A percentile compares a stretch with the other conserved stretches of the same genome.
phyloP scores from a whole-genome alignment of 2,113 vertebrate species.

The Gallinago media region DNA sequence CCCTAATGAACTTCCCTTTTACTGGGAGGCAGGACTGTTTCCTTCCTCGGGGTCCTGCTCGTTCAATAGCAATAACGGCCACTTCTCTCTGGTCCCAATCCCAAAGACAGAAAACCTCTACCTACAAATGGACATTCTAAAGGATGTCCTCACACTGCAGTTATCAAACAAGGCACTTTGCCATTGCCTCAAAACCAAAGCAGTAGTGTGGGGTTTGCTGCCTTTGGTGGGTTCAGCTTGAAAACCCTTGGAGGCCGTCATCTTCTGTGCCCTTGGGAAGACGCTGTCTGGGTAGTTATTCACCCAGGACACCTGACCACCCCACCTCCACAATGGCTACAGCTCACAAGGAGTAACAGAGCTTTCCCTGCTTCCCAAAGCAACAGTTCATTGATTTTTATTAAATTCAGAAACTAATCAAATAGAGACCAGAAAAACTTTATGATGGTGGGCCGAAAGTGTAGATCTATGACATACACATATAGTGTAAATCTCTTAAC shows the following conservation, averaged over 20 bases:
- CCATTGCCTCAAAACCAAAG: background rate
- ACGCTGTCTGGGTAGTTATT: background rate
- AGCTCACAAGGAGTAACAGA: background rate
- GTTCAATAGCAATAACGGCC: background rate
- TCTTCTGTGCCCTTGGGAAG: background rate
- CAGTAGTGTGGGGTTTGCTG: background rate
- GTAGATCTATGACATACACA: background rate
- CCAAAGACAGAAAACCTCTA: background rate
- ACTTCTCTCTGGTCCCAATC: background rate
- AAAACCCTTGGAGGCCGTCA: background rate
- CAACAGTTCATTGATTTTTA: background rate
- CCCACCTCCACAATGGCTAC: background rate
- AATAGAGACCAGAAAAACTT: background rate
- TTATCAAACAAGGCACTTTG: background rate
- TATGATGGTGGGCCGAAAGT: background rate
- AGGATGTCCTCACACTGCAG: background rate
- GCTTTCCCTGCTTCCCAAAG: background rate
- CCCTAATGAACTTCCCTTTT: background rate
- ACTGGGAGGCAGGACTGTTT: background rate
- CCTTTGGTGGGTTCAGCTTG: background rate
- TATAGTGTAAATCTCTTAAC: background rate
- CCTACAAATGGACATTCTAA: background rate
- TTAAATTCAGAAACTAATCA: background rate
- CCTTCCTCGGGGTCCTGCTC: background rate
- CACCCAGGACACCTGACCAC: background rate